Percentiles rank a stretch among this genome's conserved stretches.
These are phyloP conservation scores for Thaumatotibia leucotreta DNA, from an alignment of 1,140 invertebrate genomes.

Conservation along the genomic window DNA sequence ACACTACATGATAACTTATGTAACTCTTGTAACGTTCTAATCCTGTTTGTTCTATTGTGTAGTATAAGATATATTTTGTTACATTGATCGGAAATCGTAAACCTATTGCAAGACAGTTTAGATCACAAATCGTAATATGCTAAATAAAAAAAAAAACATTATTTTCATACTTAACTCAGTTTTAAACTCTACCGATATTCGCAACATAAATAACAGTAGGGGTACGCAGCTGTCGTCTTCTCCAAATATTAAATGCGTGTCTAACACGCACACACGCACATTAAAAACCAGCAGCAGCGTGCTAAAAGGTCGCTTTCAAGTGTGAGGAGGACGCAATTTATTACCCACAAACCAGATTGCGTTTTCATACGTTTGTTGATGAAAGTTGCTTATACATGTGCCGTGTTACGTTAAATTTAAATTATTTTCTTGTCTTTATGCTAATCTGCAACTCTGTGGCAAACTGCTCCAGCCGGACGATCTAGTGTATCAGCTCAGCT, in stretches of 20 bases:
- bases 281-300: not conserved
- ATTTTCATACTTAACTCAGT: not conserved
- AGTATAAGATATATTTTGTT: conserved; percentile 7
- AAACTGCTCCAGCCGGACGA: not conserved
- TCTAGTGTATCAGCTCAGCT: not conserved
- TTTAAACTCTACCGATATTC: conserved; percentile 11
- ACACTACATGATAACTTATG: not conserved
- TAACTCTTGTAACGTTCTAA: not conserved
- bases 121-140: not conserved
- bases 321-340: conserved; percentile 22
- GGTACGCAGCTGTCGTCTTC: conserved; percentile 17
- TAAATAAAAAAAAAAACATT: no score
- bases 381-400: conserved; percentile 19
- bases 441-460: not conserved
- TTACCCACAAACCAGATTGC: conserved; percentile 20
- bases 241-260: conserved; percentile 18
- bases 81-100: not conserved
- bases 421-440: conserved; percentile 15
- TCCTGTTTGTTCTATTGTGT: conserved; percentile 14
- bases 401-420: conserved; percentile 13
- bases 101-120: not conserved
- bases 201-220: conserved; percentile 13
- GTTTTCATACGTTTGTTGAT: conserved; percentile 17
- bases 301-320: conserved; percentile 20
- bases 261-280: conserved; percentile 4